Percentiles rank a stretch among this genome's conserved stretches.
Evolutionary conservation across 1,140 invertebrate species (phyloP).

Genomic region (Pantala flavescens): DNA sequence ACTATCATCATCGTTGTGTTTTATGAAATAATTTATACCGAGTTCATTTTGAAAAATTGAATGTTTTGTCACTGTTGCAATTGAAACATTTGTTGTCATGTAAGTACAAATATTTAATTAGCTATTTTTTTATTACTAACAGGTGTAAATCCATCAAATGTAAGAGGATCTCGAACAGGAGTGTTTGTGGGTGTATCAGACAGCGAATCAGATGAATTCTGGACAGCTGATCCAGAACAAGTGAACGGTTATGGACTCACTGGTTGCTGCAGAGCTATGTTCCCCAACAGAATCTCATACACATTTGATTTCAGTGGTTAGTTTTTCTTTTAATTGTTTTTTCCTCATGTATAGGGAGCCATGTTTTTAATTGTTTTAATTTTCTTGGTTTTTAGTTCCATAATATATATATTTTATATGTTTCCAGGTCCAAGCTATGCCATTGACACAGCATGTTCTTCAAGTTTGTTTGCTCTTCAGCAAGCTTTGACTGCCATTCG

Average conservation of each 20-base stretch:
- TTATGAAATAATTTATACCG: background rate
- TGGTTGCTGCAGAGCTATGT: slow-evolving; percentile 89
- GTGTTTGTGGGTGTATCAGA: slow-evolving; percentile 82
- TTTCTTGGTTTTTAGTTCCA: background rate
- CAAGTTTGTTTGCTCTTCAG: slow-evolving; percentile 76
- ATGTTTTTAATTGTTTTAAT: background rate
- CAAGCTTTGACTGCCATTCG: slow-evolving; percentile 76
- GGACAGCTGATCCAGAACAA: slow-evolving; percentile 58
- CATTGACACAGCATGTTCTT: slow-evolving; percentile 92
- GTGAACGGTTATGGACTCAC: slow-evolving; percentile 87
- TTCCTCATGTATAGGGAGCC: background rate
- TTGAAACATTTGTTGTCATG: no score
- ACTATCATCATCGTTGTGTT: background rate
- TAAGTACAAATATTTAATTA: no score
- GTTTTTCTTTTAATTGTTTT: slow-evolving; percentile 7
- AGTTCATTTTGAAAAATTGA: no score
- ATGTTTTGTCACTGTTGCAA: no score
- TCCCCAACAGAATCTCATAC: slow-evolving; percentile 90
- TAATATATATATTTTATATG: slow-evolving; percentile 14
- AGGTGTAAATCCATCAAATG: slow-evolving; percentile 65
- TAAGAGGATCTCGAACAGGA: slow-evolving; percentile 77
- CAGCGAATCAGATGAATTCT: slow-evolving; percentile 76
- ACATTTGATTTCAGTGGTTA: slow-evolving; percentile 77
- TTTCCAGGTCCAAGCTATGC: slow-evolving; percentile 75
- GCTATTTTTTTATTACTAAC: background rate